Conservation (phyloP, 1,140 invertebrate genomes). For the Zaprionus kolodkinae region DNA sequence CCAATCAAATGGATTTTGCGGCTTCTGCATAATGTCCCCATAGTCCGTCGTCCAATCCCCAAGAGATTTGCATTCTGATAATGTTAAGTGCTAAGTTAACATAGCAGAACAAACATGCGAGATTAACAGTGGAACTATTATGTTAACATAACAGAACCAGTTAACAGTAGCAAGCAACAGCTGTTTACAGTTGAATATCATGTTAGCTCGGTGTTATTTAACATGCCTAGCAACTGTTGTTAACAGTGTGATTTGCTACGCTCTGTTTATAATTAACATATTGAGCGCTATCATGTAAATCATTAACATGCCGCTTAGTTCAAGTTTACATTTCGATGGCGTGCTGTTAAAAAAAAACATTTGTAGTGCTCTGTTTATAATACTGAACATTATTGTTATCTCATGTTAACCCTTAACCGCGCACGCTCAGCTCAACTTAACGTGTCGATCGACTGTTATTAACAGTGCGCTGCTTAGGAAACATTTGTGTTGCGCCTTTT, state of each 20-base stretch:
- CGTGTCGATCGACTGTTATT: not conserved
- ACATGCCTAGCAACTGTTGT: not conserved
- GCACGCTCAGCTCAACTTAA: too few species aligned
- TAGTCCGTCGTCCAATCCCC: not conserved
- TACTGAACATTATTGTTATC: not conserved
- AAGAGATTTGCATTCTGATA: conserved; percentile 19
- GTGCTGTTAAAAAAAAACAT: not conserved
- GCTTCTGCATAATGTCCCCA: conserved; percentile 23
- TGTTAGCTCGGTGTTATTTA: not conserved
- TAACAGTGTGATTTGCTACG: not conserved
- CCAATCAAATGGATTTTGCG: conserved; percentile 34
- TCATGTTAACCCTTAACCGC: not conserved
- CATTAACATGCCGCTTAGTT: conserved; percentile 1
- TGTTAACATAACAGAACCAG: not conserved
- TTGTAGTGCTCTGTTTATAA: not conserved
- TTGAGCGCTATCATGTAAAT: not conserved
- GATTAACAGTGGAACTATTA: not conserved
- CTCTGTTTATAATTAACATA: not conserved
- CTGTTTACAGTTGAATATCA: not conserved
- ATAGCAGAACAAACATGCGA: not conserved
- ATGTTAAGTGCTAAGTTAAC: conserved; percentile 16
- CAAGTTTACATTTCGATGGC: not conserved
- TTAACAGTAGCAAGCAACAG: not conserved
- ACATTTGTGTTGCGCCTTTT: not conserved
- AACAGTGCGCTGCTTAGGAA: not conserved